Base-by-base conservation (phyloP, 2,888 invertebrate genomes). In the Thereva unica region DNA sequence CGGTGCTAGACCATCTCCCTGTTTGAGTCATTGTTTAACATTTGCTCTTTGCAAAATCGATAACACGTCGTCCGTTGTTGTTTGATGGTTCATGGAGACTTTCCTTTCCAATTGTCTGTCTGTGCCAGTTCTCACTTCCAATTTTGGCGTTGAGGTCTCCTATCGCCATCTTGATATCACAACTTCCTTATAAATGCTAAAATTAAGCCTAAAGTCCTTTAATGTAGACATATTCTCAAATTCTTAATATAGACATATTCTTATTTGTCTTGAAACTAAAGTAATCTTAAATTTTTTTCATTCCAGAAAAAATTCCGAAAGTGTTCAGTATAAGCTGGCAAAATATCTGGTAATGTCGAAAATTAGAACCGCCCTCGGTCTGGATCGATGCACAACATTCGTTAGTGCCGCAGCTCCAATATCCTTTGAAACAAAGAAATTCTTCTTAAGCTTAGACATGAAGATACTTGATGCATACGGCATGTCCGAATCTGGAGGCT, bases 351-450 rank as follows among this genome's bases (percentile, higher is more conserved):
- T 96, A 59, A 90, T 94, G 78, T 87, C 85, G 72, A 93, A 91
- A 79, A 87, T 95, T 1, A 90, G 89, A 73, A 84, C 85, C 12
- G 87, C 88, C 0, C 82, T 96, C 23, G 96, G 96, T 0, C 82
- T 96, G 9, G 89, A 89, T 76, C 84, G 87, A 57, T 90, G 91
- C 74, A 77, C 82, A 59, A 81, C 87, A 9, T 87, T 88, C 75
- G 85, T 88, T 63, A 89, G 91, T 3, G 92, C 91, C 0, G 96
- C 95, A 0, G 96, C 96, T 1, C 95, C 96, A 0, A 86, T 95
- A 71, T 87, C 90, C 0, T 83, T 85, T 0, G 94, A 95, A 40
- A 85, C 95, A 9, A 90, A 95, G 78, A 89, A 89, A 76, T 96
- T 91, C 82, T 95, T 96, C 83, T 84, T 92, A 74, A 92, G 93